A percentile compares a stretch with the other conserved stretches of the same genome.
phyloP scores from a whole-genome alignment of 2,797 vertebrate genomes.

The Tenualosa ilisha region DNA sequence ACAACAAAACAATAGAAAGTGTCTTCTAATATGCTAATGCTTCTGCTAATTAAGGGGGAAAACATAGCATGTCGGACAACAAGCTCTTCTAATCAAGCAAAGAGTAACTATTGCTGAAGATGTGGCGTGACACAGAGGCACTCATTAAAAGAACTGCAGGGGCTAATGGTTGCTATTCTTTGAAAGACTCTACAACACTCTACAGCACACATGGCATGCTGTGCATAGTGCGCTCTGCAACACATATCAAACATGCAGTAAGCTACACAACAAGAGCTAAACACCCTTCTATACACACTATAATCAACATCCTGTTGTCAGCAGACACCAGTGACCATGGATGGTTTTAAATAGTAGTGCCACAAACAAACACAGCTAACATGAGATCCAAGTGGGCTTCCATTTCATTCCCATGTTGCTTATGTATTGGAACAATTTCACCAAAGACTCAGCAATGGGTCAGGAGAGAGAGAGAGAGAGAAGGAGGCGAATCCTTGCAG shows the following conservation, averaged over 20 bases:
- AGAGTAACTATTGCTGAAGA: neutral
- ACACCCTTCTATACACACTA: neutral
- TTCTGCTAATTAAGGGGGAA: neutral
- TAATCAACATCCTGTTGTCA: neutral
- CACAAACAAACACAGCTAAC: neutral
- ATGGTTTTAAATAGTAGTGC: neutral
- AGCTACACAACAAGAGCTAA: neutral
- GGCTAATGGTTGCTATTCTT: neutral
- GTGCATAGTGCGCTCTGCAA: neutral
- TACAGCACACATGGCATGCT: neutral
- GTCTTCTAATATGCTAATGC: neutral
- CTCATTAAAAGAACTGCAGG: neutral
- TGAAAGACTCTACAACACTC: neutral
- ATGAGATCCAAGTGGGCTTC: neutral
- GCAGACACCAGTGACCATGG: neutral
- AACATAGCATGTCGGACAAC: neutral
- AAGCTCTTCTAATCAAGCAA: neutral
- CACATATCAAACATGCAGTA: neutral
- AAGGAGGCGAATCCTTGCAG: constrained; percentile 23
- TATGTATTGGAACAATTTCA: constrained; percentile 29
- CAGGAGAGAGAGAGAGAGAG: neutral
- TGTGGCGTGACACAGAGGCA: neutral
- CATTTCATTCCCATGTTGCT: neutral
- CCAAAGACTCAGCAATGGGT: constrained; percentile 16
- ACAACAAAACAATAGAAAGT: constrained; percentile 3